Percentiles rank a stretch among this genome's conserved stretches.
Evolutionary conservation across 2,113 vertebrate species (phyloP).

Genomic region (Falco punctatus): DNA sequence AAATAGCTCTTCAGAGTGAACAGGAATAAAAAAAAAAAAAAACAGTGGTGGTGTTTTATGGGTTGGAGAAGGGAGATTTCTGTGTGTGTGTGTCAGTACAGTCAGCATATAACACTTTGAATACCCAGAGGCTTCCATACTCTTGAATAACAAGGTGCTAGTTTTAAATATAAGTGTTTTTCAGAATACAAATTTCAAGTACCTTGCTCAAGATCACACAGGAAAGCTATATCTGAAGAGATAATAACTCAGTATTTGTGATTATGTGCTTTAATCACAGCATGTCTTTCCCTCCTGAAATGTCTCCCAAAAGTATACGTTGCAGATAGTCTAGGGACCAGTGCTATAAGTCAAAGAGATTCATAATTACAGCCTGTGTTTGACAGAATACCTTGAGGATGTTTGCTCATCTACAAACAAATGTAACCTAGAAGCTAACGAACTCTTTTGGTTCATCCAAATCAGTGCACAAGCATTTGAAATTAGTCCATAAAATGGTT

Average conservation of each 20-base stretch:
- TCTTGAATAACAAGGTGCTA: not conserved
- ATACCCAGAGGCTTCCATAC: not conserved
- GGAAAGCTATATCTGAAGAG: not conserved
- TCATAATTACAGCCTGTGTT: not conserved
- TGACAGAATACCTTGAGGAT: not conserved
- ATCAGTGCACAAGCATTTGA: not conserved
- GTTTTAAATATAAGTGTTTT: not conserved
- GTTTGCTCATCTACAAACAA: not conserved
- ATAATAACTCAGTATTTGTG: not conserved
- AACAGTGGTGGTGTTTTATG: not conserved
- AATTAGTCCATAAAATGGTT: not conserved
- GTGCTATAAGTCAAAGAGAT: not conserved
- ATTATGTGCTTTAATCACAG: not conserved
- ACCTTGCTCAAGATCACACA: not conserved
- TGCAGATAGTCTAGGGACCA: not conserved
- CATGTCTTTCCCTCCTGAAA: not conserved
- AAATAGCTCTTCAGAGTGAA: not conserved
- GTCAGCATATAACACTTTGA: not conserved
- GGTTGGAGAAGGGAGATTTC: not conserved
- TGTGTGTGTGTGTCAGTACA: not conserved
- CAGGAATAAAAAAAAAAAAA: not conserved
- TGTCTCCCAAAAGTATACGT: not conserved
- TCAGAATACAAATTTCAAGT: not conserved
- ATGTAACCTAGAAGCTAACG: not conserved
- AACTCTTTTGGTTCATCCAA: not conserved